phyloP scores from a whole-genome alignment of 1,140 invertebrate species.

The Scaptomyza graminum region DNA sequence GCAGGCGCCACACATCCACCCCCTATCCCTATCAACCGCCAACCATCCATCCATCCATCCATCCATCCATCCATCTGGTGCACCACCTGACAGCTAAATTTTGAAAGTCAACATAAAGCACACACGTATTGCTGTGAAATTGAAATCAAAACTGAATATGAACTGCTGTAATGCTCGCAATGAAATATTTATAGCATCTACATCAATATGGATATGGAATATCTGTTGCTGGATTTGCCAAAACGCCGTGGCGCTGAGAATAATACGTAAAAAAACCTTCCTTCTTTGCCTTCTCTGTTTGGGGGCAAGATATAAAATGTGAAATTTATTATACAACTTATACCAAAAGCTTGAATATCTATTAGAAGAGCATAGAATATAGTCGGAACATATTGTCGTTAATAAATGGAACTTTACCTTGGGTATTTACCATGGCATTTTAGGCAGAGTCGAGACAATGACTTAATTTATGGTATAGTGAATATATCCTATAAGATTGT shows the following conservation, averaged over 20 bases:
- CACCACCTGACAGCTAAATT: constrained; percentile 28
- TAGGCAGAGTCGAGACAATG: no score
- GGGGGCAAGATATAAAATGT: no score
- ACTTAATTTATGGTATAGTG: no score
- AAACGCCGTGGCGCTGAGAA: background rate
- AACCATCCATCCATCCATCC: background rate
- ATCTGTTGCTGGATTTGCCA: constrained; percentile 2
- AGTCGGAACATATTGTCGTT: no score
- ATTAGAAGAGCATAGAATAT: no score
- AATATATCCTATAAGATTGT: no score
- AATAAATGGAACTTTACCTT: no score
- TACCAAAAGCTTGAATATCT: no score
- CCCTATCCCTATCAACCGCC: no score
- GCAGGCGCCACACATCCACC: constrained; percentile 25
- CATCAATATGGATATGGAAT: constrained; percentile 20
- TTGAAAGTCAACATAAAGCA: constrained; percentile 50
- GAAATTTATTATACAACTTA: no score
- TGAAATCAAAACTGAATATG: constrained; percentile 51
- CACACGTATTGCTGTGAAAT: constrained; percentile 32
- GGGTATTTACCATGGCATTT: no score
- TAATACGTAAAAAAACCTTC: background rate
- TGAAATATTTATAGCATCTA: constrained; percentile 44
- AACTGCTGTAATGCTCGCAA: constrained; percentile 38
- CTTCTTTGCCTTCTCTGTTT: no score
- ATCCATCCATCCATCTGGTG: background rate